These are phyloP conservation scores for Eurosta solidaginis DNA, from an alignment of 1,140 invertebrate species.

Conservation along the genomic window DNA sequence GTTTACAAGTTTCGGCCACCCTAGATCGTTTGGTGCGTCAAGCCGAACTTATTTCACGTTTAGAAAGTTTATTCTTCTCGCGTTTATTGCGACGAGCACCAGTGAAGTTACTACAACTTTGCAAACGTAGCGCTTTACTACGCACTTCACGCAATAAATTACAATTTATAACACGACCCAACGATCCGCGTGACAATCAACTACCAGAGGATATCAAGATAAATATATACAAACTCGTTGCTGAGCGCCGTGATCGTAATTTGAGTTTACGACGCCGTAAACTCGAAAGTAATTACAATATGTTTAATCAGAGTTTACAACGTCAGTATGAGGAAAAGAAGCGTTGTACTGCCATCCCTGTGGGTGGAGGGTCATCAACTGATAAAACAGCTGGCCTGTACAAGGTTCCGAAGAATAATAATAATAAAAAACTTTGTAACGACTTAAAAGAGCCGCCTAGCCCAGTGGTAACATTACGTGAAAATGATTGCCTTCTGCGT, in stretches of 20 bases:
- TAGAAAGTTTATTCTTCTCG: constrained; percentile 82
- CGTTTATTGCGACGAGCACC: constrained; percentile 71
- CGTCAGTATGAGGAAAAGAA: constrained; percentile 33
- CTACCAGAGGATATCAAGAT: constrained; percentile 75
- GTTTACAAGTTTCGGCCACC: constrained; percentile 80
- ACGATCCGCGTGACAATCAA: constrained; percentile 77
- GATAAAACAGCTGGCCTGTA: not conserved
- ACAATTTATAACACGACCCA: constrained; percentile 73
- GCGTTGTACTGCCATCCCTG: not conserved
- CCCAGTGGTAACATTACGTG: not conserved
- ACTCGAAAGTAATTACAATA: constrained; percentile 61
- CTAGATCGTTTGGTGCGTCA: constrained; percentile 78
- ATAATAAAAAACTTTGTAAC: not conserved
- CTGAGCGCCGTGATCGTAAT: constrained; percentile 67
- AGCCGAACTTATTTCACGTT: constrained; percentile 76
- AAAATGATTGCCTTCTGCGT: constrained; percentile 40
- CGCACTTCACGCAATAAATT: constrained; percentile 73
- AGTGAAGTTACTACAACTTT: constrained; percentile 65
- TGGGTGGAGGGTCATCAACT: not conserved
- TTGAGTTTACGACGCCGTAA: constrained; percentile 61
- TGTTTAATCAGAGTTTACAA: constrained; percentile 52
- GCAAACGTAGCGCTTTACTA: constrained; percentile 72
- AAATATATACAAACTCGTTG: constrained; percentile 73
- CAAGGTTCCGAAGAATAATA: not conserved
- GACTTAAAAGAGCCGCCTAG: not conserved